Base-by-base conservation (phyloP, 2,888 invertebrate species). In the Sarcophaga caerulescens region DNA sequence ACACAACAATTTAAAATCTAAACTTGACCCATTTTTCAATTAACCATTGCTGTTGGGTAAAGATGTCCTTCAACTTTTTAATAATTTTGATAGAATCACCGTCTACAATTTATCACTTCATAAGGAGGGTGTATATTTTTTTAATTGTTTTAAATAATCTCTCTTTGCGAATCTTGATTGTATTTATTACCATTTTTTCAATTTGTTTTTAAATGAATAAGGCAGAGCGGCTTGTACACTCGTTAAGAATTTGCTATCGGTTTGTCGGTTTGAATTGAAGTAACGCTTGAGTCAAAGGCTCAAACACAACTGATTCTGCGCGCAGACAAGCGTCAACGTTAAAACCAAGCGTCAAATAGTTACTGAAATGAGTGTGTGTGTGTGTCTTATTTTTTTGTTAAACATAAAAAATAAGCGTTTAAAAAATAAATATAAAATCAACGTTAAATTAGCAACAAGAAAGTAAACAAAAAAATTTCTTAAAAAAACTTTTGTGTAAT, bases 261-360 rank as follows among this genome's bases (percentile, higher is more conserved):
- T 63, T 6, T 62, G 3, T 35, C 35, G 35, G 8, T 35, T 35
- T 35, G 35, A 35, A 68, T 8, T 17, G 10, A 70, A 79, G 45
- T 52, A 79, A 77, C 80, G 74, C 65, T 8, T 57, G 47, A 70
- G 52, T 44, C 68, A 70, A 84, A 70, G 78, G 45, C 86, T 66
- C 21, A 68, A 52, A 78, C 25, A 59, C 81, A 84, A 86, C 84
- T 86, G 86, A 81, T 78, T 86, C 81, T 86, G 86, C 86, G 84
- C 65, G 78, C 70, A 62, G 60, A 35, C 75, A 52, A 52, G 52
- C 66, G 52, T 68, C 70, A 81, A 78, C 21, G 23, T 71, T 78
- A 65, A 71, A 59, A 12, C 35, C 35, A 47, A 79, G n/a, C 60
- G 25, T n/a, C 63, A 63, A 47, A 45, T 17, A 44, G 35, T 12